Conservation (phyloP, 2,113 vertebrate species). For the Platichthys stellatus region DNA sequence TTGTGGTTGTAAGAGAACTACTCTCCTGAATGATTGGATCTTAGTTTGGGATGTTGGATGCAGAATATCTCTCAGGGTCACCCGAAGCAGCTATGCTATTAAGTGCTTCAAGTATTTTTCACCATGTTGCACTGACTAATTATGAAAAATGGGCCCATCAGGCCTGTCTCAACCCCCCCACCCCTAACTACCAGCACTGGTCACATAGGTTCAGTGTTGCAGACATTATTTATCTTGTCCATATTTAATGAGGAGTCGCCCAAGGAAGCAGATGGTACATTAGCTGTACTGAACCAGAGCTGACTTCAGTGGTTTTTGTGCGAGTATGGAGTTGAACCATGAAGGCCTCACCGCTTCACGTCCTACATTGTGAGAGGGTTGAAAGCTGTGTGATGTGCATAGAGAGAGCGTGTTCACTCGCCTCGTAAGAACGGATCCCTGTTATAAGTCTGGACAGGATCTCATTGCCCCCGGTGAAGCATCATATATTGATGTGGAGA, state of each 20-base stretch:
- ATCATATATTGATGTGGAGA: constrained; percentile 67
- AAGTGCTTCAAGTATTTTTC: constrained; percentile 21
- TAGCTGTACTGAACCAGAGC: constrained; percentile 74
- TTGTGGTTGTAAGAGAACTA: not conserved
- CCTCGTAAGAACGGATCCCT: constrained; percentile 41
- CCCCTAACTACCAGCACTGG: constrained; percentile 4
- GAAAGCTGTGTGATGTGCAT: constrained; percentile 39
- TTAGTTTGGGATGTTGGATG: constrained; percentile 2
- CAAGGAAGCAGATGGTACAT: constrained; percentile 78
- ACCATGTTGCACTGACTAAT: constrained; percentile 2
- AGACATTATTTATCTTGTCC: constrained; percentile 74
- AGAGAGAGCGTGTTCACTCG: constrained; percentile 27
- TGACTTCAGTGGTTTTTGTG: constrained; percentile 64
- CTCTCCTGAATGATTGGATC: constrained; percentile 8
- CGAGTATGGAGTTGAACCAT: constrained; percentile 37
- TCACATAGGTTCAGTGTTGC: constrained; percentile 41
- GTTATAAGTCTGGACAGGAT: constrained; percentile 59
- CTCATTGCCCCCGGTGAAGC: constrained; percentile 59
- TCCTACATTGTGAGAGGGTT: constrained; percentile 22
- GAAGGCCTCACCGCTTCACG: constrained; percentile 13
- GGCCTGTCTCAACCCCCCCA: not conserved
- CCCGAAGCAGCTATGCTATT: not conserved
- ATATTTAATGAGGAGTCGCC: constrained; percentile 77
- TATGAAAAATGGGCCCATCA: constrained; percentile 27
- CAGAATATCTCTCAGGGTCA: constrained; percentile 15